Conservation (phyloP, 2,113 vertebrate genomes). For the Deroptyus accipitrinus region DNA sequence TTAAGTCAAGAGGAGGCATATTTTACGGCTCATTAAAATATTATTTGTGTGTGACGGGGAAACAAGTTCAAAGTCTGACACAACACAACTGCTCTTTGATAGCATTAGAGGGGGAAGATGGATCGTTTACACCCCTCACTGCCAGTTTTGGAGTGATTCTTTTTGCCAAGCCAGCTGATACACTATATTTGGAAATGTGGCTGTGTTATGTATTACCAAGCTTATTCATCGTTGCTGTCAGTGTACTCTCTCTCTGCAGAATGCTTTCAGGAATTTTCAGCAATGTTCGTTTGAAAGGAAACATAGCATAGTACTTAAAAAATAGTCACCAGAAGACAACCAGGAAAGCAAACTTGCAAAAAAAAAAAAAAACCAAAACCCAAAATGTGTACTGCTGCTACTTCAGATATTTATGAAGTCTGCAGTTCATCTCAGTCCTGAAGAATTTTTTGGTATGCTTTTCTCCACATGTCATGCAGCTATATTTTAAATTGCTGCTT, state of each 20-base stretch:
- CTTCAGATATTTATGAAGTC: not conserved
- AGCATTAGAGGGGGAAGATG: not conserved
- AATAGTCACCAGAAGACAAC: not conserved
- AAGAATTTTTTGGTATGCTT: not conserved
- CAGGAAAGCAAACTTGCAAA: not conserved
- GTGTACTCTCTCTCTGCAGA: not conserved
- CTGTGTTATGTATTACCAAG: slow-evolving; percentile 15
- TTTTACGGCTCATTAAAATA: not conserved
- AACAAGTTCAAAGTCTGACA: slow-evolving; percentile 6
- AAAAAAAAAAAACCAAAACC: not conserved
- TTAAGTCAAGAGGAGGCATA: not conserved
- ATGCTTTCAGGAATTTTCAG: slow-evolving; percentile 12
- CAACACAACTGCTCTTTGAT: not conserved
- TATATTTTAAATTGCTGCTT: not conserved
- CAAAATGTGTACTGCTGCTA: not conserved
- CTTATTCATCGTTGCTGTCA: slow-evolving; percentile 33
- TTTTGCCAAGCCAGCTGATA: slow-evolving; percentile 20
- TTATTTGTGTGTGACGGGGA: not conserved
- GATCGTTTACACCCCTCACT: not conserved
- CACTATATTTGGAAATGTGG: slow-evolving; percentile 61
- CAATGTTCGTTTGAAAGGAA: not conserved
- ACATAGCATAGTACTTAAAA: not conserved
- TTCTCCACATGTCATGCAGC: not conserved
- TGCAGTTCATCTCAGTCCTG: not conserved
- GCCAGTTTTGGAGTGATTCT: not conserved